Base-by-base conservation (phyloP, 2,797 vertebrate genomes). In the Triplophysa yarkandensis region DNA sequence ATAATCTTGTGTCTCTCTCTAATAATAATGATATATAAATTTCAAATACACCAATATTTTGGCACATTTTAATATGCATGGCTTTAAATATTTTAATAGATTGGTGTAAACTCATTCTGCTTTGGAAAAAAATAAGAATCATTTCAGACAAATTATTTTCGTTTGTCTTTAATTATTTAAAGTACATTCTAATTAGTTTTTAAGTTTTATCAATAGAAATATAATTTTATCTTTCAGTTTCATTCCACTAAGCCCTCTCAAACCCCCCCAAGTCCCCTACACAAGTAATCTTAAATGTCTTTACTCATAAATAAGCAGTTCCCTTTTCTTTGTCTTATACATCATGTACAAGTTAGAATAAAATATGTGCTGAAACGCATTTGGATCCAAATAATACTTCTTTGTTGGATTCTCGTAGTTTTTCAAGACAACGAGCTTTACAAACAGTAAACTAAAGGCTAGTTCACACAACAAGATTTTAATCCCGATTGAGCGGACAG, bases 141-240 rank as follows among this genome's bases (percentile, higher is more conserved):
- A 46, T 9, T 14, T 16, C 32, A 78, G 27, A 83, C 79, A 85
- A 87, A 9, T 39, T 39, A 11, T 9, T 85, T 81, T 77, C 84
- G 86, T 80, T 64, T 75, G 72, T 77, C 83, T 85, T 74, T 86
- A 83, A 84, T 87, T 82, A 79, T 78, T 78, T 79, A 84, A 88
- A 86, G 71, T 70, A 55, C 81, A 58, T 55, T 27, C 75, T 88
- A 88, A 87, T 89, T 85, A 84, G 75, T 83, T 32, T 76, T 55
- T 79, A 80, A 80, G 80, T 68, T 78, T 78, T 50, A 28, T 64
- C 70, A 82, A 78, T 60, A 80, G 71, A 77, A 71, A 64, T 75
- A 39, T 71, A 4, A 21, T 72, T 58, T 36, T 4, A 46, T 77
- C 81, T 77, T 81, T 83, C 80, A 77, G 67, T 82, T 78, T 14